phyloP scores from a whole-genome alignment of 1,140 invertebrate species.

The Trichoplusia ni region DNA sequence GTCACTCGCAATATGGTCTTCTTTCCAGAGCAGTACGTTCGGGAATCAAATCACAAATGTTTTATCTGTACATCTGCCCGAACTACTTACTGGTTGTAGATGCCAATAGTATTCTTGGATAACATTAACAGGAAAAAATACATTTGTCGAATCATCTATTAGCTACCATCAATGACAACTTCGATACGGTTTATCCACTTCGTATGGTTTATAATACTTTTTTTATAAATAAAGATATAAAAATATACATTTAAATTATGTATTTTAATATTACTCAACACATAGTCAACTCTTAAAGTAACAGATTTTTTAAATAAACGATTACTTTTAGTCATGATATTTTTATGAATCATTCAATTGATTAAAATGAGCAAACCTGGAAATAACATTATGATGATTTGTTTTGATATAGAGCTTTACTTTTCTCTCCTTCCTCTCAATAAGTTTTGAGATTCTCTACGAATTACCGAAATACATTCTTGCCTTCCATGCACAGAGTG shows the following conservation, averaged over 20 bases:
- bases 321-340: conserved; percentile 53
- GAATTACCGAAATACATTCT: conserved; percentile 11
- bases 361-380: conserved; percentile 45
- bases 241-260: conserved; percentile 76
- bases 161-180: conserved; percentile 38
- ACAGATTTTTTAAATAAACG: conserved; percentile 71
- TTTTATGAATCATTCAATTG: conserved; percentile 47
- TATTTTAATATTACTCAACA: conserved; percentile 72
- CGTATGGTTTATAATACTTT: conserved; percentile 66
- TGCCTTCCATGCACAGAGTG: conserved; percentile 1
- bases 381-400: conserved; percentile 30
- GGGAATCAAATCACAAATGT: background rate
- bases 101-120: conserved; percentile 23
- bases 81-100: background rate
- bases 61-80: background rate
- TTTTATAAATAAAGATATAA: conserved; percentile 76
- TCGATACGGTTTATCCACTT: conserved; percentile 47
- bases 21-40: too few species aligned
- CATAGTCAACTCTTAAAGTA: conserved; percentile 65
- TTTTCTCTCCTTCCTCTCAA: background rate
- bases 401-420: conserved; percentile 33
- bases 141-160: conserved; percentile 32
- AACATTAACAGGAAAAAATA: conserved; percentile 32
- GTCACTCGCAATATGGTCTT: too few species aligned
- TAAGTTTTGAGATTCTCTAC: conserved; percentile 27